Base-by-base conservation (phyloP, 2,888 invertebrate genomes). In the Chydorus sphaericus region DNA sequence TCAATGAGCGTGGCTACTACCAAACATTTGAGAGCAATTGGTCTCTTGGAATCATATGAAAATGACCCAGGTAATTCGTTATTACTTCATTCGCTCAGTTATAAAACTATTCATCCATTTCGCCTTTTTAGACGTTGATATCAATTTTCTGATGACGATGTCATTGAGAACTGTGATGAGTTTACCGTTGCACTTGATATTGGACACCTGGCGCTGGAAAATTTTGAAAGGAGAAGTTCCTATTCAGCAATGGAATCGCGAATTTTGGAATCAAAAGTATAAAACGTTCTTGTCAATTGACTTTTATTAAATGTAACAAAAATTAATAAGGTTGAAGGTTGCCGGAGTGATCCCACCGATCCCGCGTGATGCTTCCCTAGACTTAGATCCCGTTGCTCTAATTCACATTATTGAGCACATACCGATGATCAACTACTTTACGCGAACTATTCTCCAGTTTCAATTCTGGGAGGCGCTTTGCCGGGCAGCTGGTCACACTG, bases 391-490 rank as follows among this genome's bases (percentile, higher is more conserved):
- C 20, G 63, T 64, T 2, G 61, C 64, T 44, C 61, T 66, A 39
- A 65, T 62, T 58, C 66, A 66, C 59, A 63, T 66, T 48, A 61
- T 60, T 39, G 61, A 61, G 54, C 63, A 64, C 58, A 65, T 61
- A 56, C 64, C 65, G 28, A 66, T 66, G 57, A 64, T 62, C 53
- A 66, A 72, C 56, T 74, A 74, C 61, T 73, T 74, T 61, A 68
- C 71, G 2, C 66, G 71, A 49, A 68, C 68, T 56, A 67, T 75
- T 31, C 64, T 74, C 28, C 73, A 73, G 66, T 75, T 73, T 65
- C 73, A 73, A 63, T 73, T 74, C 62, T 70, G 71, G 57, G 66
- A 73, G 60, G 65, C 70, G 1, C 63, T 74, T 49, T 74, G 74
- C 65, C 60, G 65, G 8, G 68, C 66, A 7, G 68, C 72, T 4